Base-by-base conservation (phyloP, 2,888 invertebrate genomes). In the Aphrophora alni region DNA sequence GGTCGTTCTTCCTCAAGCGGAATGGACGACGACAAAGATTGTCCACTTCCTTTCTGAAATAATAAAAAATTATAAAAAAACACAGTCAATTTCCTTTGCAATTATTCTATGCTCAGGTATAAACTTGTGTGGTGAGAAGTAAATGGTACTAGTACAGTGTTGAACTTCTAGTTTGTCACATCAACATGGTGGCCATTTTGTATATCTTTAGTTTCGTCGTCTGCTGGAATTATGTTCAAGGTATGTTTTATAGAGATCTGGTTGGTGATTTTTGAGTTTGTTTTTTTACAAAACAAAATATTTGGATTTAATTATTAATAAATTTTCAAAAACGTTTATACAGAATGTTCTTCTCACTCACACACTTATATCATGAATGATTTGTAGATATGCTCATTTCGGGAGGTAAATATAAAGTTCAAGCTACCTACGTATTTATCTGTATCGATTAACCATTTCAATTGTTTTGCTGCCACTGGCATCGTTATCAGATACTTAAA, bases 11-110 rank as follows among this genome's bases (percentile, higher is more conserved):
- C 44, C 10, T 59, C 59, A 59, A 59, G 59, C 59, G 59, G n/a
- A 59, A 59, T 59, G 59, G 59, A 21, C 59, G n/a, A 59, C 10
- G 21, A 59, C 33, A 33, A 33, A n/a, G 59, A 59, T 59, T 59
- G 59, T n/a, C 59, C 59, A 59, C 59, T 59, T 59, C 59, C 59
- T 59, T 21, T 59, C 59, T 59, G 59, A 21, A 59, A 59, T 59
- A 59, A 59, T 59, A 59, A 59, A 44, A 44, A 44, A 17, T 14
- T n/a, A 44, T 14, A 17, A 44, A 44, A 3, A 59, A n/a, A 59
- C 59, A 59, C 59, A 59, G 3, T 21, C 59, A 21, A 59, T 59
- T 59, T 59, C 59, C 59, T 59, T n/a, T 10, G n/a, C 59, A 59
- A 59, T 59, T 59, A 59, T 21, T 59, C 10, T 21, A 59, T 59